A percentile compares a stretch with the other conserved stretches of the same genome.
These are phyloP conservation scores for Drosophila kambysellisi DNA, from an alignment of 2,888 invertebrate genomes.

Conservation along the genomic window DNA sequence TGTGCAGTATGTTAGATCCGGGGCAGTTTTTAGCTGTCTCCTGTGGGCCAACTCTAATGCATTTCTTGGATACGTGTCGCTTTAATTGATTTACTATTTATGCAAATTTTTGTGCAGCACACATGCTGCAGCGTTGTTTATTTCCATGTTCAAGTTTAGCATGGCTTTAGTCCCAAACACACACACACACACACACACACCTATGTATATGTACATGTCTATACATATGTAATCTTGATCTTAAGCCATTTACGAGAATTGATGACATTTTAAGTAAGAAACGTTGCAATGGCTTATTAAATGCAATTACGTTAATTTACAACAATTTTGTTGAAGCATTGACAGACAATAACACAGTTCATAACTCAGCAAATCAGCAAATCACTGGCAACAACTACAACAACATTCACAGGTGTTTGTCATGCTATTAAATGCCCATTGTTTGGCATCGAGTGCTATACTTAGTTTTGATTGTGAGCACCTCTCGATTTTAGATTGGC, in stretches of 20 bases:
- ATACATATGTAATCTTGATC: constrained; percentile 30
- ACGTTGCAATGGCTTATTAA: constrained; percentile 62
- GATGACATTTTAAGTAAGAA: constrained; percentile 59
- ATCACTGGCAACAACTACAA: constrained; percentile 9
- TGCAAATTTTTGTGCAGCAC: constrained; percentile 63
- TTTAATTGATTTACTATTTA: constrained; percentile 79
- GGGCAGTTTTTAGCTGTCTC: constrained; percentile 15
- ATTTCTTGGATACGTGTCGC: constrained; percentile 74
- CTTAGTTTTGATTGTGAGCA: constrained; percentile 36
- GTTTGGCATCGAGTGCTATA: constrained; percentile 36
- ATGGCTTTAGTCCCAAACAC: constrained; percentile 9
- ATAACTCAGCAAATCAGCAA: constrained; percentile 55
- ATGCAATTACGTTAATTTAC: constrained; percentile 78
- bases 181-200: background rate
- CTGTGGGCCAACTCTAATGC: constrained; percentile 62
- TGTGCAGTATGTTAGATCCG: constrained; percentile 19
- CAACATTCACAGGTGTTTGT: constrained; percentile 43
- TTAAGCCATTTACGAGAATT: constrained; percentile 18
- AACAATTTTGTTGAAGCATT: constrained; percentile 64
- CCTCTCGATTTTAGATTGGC: constrained; percentile 19
- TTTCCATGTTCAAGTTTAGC: constrained; percentile 37
- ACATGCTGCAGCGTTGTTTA: constrained; percentile 32
- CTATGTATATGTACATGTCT: background rate
- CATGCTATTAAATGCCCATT: constrained; percentile 49
- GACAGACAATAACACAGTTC: constrained; percentile 58